Percentiles rank a stretch among this genome's conserved stretches.
Evolutionary conservation across 2,113 vertebrate species (phyloP).

Genomic region (Cyprinus carpio): DNA sequence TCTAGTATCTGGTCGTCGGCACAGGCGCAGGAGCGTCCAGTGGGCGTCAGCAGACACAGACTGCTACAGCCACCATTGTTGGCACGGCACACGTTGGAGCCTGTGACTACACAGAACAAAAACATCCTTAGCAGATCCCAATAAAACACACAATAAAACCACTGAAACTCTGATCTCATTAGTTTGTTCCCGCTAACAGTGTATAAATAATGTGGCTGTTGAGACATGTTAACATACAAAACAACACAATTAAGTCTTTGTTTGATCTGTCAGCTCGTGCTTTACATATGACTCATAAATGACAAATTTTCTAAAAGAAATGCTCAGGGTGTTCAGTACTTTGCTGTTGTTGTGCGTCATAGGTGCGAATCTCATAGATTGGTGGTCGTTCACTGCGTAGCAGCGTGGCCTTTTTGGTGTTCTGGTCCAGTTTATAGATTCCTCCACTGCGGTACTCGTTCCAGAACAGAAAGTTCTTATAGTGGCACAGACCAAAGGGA

Average conservation of each 20-base stretch:
- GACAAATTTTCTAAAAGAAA: background rate
- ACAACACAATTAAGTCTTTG: background rate
- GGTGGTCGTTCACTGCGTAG: constrained; percentile 92
- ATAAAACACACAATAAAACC: constrained; percentile 18
- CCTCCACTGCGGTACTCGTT: constrained; percentile 93
- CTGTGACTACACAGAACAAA: constrained; percentile 61
- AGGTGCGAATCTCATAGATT: constrained; percentile 97
- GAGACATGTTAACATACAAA: background rate
- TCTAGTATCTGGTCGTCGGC: constrained; percentile 92
- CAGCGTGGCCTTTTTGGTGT: constrained; percentile 82
- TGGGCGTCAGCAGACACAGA: constrained; percentile 88
- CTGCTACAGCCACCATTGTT: constrained; percentile 95
- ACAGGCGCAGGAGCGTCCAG: constrained; percentile 86
- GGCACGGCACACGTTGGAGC: constrained; percentile 87
- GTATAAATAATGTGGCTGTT: background rate
- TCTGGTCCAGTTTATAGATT: constrained; percentile 89
- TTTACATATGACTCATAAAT: background rate
- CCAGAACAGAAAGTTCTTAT: constrained; percentile 93
- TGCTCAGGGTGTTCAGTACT: constrained; percentile 67
- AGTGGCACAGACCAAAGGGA: constrained; percentile 93
- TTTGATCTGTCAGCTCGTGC: background rate
- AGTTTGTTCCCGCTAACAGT: background rate
- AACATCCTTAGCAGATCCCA: background rate
- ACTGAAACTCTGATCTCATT: constrained; percentile 6
- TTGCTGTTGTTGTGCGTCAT: constrained; percentile 95